A percentile compares a stretch with the other conserved stretches of the same genome.
Evolutionary conservation across 2,888 invertebrate genomes (phyloP).

Genomic region (Ichneumon xanthorius): DNA sequence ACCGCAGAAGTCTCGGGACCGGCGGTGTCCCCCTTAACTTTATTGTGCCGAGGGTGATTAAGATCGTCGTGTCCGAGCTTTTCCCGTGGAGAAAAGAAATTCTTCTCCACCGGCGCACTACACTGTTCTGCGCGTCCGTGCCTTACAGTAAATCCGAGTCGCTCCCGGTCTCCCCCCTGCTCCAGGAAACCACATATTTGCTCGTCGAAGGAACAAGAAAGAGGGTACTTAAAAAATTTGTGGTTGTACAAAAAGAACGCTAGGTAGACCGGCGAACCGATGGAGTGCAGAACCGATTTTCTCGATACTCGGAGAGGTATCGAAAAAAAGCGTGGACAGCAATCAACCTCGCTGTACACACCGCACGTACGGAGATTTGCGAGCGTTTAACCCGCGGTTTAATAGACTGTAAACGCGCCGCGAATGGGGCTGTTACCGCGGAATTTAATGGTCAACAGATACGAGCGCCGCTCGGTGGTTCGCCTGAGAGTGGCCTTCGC

Average conservation of each 20-base stretch:
- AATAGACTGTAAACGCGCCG: conserved; percentile 72
- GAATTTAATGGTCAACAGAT: conserved; percentile 80
- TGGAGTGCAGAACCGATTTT: conserved; percentile 54
- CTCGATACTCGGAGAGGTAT: conserved; percentile 11
- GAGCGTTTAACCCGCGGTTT: conserved; percentile 69
- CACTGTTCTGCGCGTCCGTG: conserved; percentile 13
- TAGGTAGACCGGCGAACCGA: conserved; percentile 43
- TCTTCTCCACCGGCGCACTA: background rate
- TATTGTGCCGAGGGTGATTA: conserved; percentile 67
- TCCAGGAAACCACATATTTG: conserved; percentile 30
- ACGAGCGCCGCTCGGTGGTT: conserved; percentile 61
- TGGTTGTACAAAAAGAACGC: conserved; percentile 50
- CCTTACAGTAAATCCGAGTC: background rate
- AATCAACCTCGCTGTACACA: conserved; percentile 44
- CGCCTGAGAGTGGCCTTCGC: conserved; percentile 4
- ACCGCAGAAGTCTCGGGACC: conserved; percentile 32
- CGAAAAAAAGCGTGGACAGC: conserved; percentile 49
- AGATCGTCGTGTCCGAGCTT: conserved; percentile 61
- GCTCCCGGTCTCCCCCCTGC: background rate
- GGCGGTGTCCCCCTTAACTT: conserved; percentile 52
- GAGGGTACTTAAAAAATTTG: conserved; percentile 46
- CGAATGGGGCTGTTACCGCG: conserved; percentile 74
- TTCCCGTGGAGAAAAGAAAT: conserved; percentile 51
- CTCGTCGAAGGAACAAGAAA: conserved; percentile 22
- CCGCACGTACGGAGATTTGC: conserved; percentile 64